Evolutionary conservation across 2,113 vertebrate species (phyloP).

Genomic region (Neogale vison): DNA sequence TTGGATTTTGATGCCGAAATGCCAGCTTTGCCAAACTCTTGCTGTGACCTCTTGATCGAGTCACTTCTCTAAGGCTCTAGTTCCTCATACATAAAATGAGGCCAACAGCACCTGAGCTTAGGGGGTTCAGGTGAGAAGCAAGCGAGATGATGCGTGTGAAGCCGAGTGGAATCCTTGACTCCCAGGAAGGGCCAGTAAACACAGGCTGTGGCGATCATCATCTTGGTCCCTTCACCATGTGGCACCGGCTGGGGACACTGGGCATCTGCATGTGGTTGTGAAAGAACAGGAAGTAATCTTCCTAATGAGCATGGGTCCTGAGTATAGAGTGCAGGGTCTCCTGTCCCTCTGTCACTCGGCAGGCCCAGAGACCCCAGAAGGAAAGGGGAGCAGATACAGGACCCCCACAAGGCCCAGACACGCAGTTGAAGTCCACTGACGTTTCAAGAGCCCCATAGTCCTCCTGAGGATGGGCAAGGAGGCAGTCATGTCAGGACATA

Average conservation of each 20-base stretch:
- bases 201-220: neutral
- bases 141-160: neutral
- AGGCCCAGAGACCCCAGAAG: neutral
- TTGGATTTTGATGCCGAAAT: neutral
- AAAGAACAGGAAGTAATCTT: neutral
- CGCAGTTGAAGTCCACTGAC: neutral
- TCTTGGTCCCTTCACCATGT: neutral
- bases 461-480: neutral
- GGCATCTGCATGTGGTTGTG: neutral
- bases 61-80: neutral
- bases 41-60: neutral
- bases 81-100: neutral
- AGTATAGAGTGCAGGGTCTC: neutral
- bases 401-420: neutral
- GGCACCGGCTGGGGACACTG: neutral
- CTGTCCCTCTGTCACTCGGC: neutral
- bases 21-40: constrained; percentile 34
- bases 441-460: neutral
- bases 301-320: neutral
- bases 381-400: neutral
- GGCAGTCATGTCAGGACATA: neutral
- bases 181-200: neutral
- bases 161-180: neutral
- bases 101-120: neutral
- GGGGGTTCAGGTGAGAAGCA: neutral